These are phyloP conservation scores for Colostygia pectinataria DNA, from an alignment of 2,888 invertebrate species.

Conservation along the genomic window DNA sequence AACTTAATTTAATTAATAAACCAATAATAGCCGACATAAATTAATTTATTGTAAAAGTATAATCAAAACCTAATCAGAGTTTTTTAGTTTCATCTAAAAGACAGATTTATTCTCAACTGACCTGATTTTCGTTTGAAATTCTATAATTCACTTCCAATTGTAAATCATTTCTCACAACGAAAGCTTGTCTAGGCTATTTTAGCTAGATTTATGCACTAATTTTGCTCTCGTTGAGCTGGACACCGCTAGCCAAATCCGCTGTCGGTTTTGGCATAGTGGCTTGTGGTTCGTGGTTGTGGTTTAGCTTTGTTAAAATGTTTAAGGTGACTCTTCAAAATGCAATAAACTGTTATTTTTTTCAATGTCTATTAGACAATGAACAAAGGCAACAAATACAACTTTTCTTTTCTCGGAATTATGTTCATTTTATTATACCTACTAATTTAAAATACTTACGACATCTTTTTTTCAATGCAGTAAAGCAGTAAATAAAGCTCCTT, in stretches of 20 bases:
- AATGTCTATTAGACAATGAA: too few relatives aligned
- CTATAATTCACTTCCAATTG: constrained; percentile 20
- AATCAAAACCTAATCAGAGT: too few relatives aligned
- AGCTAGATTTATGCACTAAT: constrained; percentile 62
- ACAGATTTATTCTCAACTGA: constrained; percentile 21
- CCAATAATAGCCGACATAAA: too few relatives aligned
- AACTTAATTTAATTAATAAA: too few relatives aligned
- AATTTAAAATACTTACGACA: too few relatives aligned
- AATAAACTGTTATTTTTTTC: too few relatives aligned
- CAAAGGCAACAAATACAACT: too few relatives aligned
- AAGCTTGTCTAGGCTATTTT: constrained; percentile 44
- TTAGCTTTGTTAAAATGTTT: constrained; percentile 3
- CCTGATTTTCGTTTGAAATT: constrained; percentile 15
- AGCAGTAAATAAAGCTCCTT: not conserved
- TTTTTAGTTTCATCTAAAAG: not conserved
- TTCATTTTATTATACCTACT: too few relatives aligned
- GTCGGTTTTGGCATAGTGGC: constrained; percentile 53
- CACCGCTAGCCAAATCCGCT: constrained; percentile 55
- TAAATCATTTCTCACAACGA: constrained; percentile 36
- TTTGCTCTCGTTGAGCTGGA: constrained; percentile 45
- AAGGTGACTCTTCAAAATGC: not conserved
- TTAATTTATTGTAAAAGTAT: too few relatives aligned
- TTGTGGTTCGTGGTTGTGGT: constrained; percentile 43
- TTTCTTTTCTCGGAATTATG: too few relatives aligned
- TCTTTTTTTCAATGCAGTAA: too few relatives aligned